Evolutionary conservation across 2,888 invertebrate genomes (phyloP).

Genomic region (Oxycera nigricornis): DNA sequence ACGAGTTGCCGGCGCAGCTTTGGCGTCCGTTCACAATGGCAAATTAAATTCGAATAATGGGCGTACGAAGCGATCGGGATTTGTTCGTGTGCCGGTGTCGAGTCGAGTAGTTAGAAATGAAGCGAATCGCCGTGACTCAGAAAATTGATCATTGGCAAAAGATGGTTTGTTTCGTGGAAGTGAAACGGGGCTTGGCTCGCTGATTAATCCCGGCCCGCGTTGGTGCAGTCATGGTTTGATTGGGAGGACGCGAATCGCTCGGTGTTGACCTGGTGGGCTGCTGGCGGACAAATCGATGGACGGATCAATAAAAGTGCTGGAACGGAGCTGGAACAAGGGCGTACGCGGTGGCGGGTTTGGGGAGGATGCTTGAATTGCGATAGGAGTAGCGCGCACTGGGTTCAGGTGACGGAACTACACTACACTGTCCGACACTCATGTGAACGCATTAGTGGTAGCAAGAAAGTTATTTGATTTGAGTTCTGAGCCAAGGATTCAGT

Average conservation of each 20-base stretch:
- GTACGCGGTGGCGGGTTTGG: neutral
- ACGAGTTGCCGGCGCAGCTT: neutral
- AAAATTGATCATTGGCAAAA: neutral
- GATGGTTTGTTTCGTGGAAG: neutral
- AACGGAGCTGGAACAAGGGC: conserved; percentile 8
- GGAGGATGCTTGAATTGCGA: conserved; percentile 25
- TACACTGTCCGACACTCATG: conserved; percentile 2
- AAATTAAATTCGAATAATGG: neutral
- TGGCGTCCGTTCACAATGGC: neutral
- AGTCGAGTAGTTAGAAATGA: neutral
- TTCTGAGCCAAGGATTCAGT: no score
- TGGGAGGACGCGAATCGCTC: neutral
- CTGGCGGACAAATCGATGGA: conserved; percentile 59
- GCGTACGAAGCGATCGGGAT: neutral
- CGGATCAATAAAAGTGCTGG: conserved; percentile 57
- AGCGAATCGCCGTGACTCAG: neutral
- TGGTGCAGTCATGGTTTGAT: neutral
- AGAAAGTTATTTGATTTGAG: no score
- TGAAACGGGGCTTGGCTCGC: conserved; percentile 19
- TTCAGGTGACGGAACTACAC: conserved; percentile 29
- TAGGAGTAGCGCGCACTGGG: conserved; percentile 32
- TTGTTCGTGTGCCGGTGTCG: neutral
- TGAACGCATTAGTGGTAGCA: no score
- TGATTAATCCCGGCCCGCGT: neutral
- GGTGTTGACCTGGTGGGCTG: neutral